Evolutionary conservation across 2,888 invertebrate species (phyloP).

Genomic region (Chrysopilus asiliformis): DNA sequence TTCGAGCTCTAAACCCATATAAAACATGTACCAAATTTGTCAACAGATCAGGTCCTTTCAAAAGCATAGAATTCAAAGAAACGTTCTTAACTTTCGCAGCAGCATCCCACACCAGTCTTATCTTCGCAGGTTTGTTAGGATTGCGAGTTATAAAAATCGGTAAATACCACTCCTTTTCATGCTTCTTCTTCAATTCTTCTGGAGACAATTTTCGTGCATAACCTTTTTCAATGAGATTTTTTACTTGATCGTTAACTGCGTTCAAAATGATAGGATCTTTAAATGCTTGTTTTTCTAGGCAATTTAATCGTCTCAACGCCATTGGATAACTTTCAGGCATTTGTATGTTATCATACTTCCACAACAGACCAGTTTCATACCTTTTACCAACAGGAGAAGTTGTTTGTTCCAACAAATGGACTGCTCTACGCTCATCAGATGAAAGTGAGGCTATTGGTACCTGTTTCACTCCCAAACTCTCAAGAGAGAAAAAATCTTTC

Average conservation of each 20-base stretch:
- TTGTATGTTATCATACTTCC: slow-evolving; percentile 1
- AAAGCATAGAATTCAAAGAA: slow-evolving; percentile 21
- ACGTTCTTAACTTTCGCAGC: slow-evolving; percentile 13
- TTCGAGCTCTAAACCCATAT: slow-evolving; percentile 25
- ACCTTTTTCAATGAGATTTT: neutral
- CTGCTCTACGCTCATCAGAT: neutral
- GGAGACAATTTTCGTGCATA: neutral
- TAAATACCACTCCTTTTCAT: neutral
- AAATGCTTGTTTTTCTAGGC: neutral
- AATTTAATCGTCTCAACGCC: neutral
- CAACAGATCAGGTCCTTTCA: slow-evolving; percentile 24
- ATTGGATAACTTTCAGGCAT: neutral
- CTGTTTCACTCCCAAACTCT: neutral
- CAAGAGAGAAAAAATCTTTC: neutral
- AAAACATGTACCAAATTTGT: slow-evolving; percentile 24
- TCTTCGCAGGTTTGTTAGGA: neutral
- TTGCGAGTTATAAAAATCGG: slow-evolving; percentile 1
- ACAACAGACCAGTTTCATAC: neutral
- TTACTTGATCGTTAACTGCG: neutral
- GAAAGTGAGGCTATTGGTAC: neutral
- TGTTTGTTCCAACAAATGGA: neutral
- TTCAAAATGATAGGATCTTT: neutral
- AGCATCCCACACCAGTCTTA: slow-evolving; percentile 4
- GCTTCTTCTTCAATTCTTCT: neutral
- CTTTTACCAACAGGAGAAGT: neutral